These are phyloP conservation scores for Phenganax marumi DNA, from an alignment of 92 coral and sea anemone species.

Conservation along the genomic window DNA sequence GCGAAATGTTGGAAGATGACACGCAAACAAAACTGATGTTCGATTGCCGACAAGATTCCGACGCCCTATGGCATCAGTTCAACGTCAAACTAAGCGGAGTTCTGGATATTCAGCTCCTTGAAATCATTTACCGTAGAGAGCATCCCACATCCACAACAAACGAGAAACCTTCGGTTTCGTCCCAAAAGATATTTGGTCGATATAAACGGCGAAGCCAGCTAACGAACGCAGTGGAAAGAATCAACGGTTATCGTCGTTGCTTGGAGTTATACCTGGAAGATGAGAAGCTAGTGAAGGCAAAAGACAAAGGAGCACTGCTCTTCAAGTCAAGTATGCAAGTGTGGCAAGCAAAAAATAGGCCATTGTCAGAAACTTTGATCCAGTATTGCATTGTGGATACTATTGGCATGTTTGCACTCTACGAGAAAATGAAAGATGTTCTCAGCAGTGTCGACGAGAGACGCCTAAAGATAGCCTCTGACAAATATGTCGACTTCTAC, in stretches of 20 bases:
- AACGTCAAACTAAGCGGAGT: conserved; percentile 65
- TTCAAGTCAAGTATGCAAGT: conserved; percentile 7
- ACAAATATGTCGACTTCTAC: conserved; percentile 67
- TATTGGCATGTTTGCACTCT: conserved; percentile 60
- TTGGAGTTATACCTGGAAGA: conserved; percentile 71
- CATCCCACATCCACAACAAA: conserved; percentile 21
- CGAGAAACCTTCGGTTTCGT: conserved; percentile 25
- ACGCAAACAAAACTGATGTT: conserved; percentile 67
- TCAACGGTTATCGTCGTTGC: conserved; percentile 68
- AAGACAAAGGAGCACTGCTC: conserved; percentile 57
- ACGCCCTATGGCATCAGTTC: conserved; percentile 71
- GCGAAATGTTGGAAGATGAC: conserved; percentile 69
- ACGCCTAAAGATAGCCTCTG: conserved; percentile 70
- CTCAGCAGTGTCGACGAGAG: conserved; percentile 53
- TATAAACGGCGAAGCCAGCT: conserved; percentile 59
- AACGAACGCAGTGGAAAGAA: conserved; percentile 56
- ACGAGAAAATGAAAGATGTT: conserved; percentile 64
- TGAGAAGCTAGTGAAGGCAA: conserved; percentile 48
- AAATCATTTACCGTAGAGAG: conserved; percentile 70
- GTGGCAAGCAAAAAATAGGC: conserved; percentile 57
- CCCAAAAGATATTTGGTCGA: conserved; percentile 41
- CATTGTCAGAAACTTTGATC: conserved; percentile 55
- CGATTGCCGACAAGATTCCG: conserved; percentile 81
- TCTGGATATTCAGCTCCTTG: conserved; percentile 75
- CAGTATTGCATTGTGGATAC: conserved; percentile 73